These are phyloP conservation scores for Neoseiulus cucumeris DNA, from an alignment of 1,140 invertebrate genomes.

Conservation along the genomic window DNA sequence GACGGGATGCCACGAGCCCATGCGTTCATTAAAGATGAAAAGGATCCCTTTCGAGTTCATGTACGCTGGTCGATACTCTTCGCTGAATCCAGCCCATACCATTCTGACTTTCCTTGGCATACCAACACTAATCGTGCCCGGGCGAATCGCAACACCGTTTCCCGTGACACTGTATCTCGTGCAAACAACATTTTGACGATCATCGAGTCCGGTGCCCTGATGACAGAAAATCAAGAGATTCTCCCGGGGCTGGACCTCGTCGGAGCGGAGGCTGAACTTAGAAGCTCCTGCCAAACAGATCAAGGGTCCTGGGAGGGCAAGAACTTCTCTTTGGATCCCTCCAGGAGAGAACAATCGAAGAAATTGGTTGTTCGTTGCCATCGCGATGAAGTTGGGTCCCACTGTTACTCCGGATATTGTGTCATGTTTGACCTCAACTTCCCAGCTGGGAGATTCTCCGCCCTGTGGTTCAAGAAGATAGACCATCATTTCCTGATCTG, in stretches of 20 bases:
- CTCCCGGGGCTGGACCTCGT: constrained; percentile 31
- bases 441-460: constrained; percentile 9
- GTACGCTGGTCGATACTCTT: constrained; percentile 2
- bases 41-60: constrained; percentile 6
- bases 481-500: constrained; percentile 10
- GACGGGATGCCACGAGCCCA: neutral
- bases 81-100: neutral
- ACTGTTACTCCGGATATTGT: constrained; percentile 38
- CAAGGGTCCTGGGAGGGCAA: constrained; percentile 46
- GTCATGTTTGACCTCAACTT: constrained; percentile 13
- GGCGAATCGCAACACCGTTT: neutral
- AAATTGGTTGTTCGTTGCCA: constrained; percentile 46
- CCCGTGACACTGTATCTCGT: neutral
- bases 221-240: constrained; percentile 59
- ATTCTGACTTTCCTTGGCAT: neutral
- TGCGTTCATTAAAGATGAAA: neutral
- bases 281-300: constrained; percentile 40
- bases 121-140: neutral
- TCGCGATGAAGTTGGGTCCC: constrained; percentile 50
- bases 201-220: constrained; percentile 32
- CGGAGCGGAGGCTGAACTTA: neutral
- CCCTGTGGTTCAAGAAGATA: neutral
- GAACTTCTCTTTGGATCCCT: constrained; percentile 60
- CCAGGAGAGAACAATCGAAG: constrained; percentile 60
- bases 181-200: neutral